Evolutionary conservation across 2,113 vertebrate genomes (phyloP).

Genomic region (Rhinogobius similis): DNA sequence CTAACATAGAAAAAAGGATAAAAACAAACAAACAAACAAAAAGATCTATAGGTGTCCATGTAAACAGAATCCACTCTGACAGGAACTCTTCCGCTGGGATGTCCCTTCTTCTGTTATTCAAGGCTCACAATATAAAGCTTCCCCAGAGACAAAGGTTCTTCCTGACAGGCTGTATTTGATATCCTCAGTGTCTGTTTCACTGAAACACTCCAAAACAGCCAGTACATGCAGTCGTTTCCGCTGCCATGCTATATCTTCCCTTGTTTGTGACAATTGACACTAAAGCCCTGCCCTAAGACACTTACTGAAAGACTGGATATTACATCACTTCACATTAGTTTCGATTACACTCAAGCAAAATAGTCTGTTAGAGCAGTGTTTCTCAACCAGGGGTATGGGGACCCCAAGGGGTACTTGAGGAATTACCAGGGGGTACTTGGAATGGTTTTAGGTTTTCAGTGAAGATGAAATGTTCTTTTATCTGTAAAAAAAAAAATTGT

Average conservation of each 20-base stretch:
- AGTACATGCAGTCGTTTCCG: constrained; percentile 29
- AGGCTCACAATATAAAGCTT: constrained; percentile 51
- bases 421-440: no score
- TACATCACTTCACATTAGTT: constrained; percentile 23
- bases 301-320: constrained; percentile 34
- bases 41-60: neutral
- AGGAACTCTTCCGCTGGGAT: constrained; percentile 51
- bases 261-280: constrained; percentile 50
- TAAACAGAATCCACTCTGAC: constrained; percentile 18
- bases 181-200: constrained; percentile 54
- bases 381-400: no score
- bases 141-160: constrained; percentile 62
- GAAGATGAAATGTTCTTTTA: no score
- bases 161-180: constrained; percentile 62
- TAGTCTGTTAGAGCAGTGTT: neutral
- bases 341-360: constrained; percentile 7
- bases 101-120: constrained; percentile 59
- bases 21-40: no score
- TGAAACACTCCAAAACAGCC: constrained; percentile 30
- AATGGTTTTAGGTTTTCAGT: no score
- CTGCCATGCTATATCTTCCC: constrained; percentile 35
- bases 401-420: no score
- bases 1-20: neutral
- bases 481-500: no score
- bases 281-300: constrained; percentile 27